Evolutionary conservation across 2,888 invertebrate genomes (phyloP), one percentile per base, ranked within the genome.

Genomic region (Lasioglossum zephyrum): DNA sequence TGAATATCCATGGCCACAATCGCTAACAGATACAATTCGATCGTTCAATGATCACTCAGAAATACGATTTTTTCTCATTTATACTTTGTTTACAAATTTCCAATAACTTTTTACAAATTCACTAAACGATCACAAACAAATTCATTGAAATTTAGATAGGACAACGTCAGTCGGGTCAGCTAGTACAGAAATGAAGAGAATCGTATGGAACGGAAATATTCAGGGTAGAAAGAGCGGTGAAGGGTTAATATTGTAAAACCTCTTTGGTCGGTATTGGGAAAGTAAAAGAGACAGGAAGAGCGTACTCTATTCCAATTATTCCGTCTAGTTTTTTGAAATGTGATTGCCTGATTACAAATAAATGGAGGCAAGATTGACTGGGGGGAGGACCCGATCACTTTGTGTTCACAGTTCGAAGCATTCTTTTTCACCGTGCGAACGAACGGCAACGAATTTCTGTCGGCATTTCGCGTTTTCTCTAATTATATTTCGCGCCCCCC

Each of bases 401-500:
- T 36, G 36, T 22, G 44, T 41, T 36, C 44, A 41, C n/a, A 47
- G 41, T 81, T 69, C 69, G 16, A 9, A 53, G 16, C n/a, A 41
- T 77, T 77, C 49, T 77, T 47, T 13, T 66, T 76, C 47, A 63
- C 4, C 49, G 16, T 47, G 13, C 70, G 16, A 53, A 4, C 6
- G 57, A 53, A 36, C 13, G 44, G 53, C 47, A 73, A 49, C 44
- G 31, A 57, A 41, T 57, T 31, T 47, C 36, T 4, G n/a, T 31
- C 36, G 57, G n/a, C 39, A 63, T 73, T 74, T 53, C 36, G 16
- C 82, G 18, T 78, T 53, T 41, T 49, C 75, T 85, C 83, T 83
- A 82, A 85, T 87, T 82, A 82, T 85, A 79, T 77, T 80, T 72
- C 79, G 69, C 77, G 31, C 3, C 60, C 22, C 44, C 36, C 3